A percentile compares a stretch with the other conserved stretches of the same genome.
Evolutionary conservation across 2,113 vertebrate genomes (phyloP).

Genomic region (Phaethon lepturus): DNA sequence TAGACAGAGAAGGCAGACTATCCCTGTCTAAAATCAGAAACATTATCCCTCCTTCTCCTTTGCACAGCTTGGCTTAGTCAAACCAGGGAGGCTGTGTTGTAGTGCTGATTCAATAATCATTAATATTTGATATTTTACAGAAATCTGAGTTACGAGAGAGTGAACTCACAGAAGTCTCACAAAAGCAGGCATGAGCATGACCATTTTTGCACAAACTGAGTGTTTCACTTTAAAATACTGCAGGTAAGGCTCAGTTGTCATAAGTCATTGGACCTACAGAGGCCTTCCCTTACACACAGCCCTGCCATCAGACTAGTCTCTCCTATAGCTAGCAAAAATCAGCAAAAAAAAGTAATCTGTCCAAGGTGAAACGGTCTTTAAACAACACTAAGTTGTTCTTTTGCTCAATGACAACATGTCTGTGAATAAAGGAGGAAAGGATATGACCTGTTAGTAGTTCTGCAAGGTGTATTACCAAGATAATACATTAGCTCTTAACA

Average conservation of each 20-base stretch:
- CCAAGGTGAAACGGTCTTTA: not conserved
- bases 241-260: not conserved
- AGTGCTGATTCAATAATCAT: not conserved
- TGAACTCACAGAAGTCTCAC: not conserved
- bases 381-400: not conserved
- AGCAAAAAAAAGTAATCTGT: not conserved
- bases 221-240: not conserved
- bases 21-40: not conserved
- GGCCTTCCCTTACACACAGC: not conserved
- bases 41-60: not conserved
- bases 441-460: not conserved
- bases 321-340: not conserved
- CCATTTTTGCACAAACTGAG: not conserved
- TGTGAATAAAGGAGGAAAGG: not conserved
- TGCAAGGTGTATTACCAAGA: not conserved
- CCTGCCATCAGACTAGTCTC: not conserved
- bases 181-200: not conserved
- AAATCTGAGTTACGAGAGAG: not conserved
- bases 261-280: not conserved
- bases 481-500: not conserved
- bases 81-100: not conserved
- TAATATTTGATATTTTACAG: not conserved
- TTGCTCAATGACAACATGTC: not conserved
- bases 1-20: not conserved
- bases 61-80: not conserved